Evolutionary conservation across 2,888 invertebrate species (phyloP), one percentile per base, ranked within the genome.

Genomic region (Eilema sororculum): DNA sequence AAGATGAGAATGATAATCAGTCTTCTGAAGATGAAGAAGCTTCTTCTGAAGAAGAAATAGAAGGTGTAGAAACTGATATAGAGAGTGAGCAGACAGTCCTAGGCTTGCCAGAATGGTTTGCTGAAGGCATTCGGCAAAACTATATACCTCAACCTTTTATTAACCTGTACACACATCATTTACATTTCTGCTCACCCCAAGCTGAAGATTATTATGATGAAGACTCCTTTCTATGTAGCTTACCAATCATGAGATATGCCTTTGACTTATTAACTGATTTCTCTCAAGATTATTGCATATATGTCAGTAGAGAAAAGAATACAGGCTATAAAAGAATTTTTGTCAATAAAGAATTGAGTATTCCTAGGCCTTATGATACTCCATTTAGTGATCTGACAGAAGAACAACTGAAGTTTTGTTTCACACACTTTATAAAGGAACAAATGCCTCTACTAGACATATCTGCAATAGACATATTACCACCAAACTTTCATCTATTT

Each of bases 131-230:
- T 71, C 95, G 96, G 59, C 90, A 90, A 4, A 97, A 96, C 33
- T 84, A 92, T 59, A 96, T 97, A 77, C 97, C 98, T 0, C 93
- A 97, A 12, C 95, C 96, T 72, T 96, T 97, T 80, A 96, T 98
- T 33, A 97, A 98, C 85, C 94, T 98, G 22, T 90, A 96, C 69
- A 96, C 96, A n/a, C 95, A 96, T 57, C 95, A 96, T 72, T 92
- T 96, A 62, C 96, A 97, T 83, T 96, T 97, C 74, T 96, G 96
- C 78, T 95, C 95, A 65, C 96, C 97, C 0, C 97, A 97, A 92
- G 96, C 97, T 9, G 98, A 98, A 89, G 96, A 97, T 87, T 96
- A 96, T 82, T 88, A 89, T 5, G 95, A 95, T 62, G 92, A 95
- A 6, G 96, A 97, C 74, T 95, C 97, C 10, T 96, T 96, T 79